A percentile compares a stretch with the other conserved stretches of the same genome.
These are phyloP conservation scores for Egretta garzetta DNA, from an alignment of 2,113 vertebrate species.

Conservation along the genomic window DNA sequence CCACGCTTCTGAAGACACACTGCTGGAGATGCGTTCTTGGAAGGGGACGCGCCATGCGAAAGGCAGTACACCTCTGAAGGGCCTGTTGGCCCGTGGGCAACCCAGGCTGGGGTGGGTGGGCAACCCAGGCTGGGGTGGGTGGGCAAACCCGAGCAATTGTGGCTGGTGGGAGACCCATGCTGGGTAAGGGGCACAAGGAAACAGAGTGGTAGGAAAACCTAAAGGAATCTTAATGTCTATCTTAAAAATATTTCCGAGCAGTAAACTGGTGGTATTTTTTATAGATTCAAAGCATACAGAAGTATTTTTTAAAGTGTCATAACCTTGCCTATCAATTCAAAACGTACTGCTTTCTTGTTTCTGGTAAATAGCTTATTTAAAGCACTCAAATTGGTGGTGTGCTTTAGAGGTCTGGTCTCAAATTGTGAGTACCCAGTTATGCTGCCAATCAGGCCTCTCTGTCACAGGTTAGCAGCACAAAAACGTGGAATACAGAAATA, in stretches of 20 bases:
- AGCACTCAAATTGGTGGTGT: neutral
- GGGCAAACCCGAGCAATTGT: fast-evolving
- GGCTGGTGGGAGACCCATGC: neutral
- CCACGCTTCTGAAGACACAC: fast-evolving
- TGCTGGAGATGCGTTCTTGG: neutral
- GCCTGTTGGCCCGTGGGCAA: neutral
- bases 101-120: too few species aligned
- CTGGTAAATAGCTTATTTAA: neutral
- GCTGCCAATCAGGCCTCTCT: neutral
- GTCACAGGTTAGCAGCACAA: neutral
- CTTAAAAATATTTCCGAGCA: neutral
- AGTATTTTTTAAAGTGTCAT: neutral
- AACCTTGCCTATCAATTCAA: neutral
- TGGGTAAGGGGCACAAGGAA: neutral
- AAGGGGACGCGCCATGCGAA: neutral
- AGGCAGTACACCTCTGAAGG: neutral
- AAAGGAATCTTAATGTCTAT: neutral
- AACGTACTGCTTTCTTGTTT: neutral
- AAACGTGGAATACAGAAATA: neutral
- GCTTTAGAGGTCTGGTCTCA: neutral
- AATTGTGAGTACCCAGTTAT: neutral
- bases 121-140: fast-evolving
- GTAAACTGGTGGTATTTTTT: neutral
- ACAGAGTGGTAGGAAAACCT: neutral
- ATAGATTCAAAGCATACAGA: neutral